Base-by-base conservation (phyloP, 2,888 invertebrate genomes). In the Allacma fusca region DNA sequence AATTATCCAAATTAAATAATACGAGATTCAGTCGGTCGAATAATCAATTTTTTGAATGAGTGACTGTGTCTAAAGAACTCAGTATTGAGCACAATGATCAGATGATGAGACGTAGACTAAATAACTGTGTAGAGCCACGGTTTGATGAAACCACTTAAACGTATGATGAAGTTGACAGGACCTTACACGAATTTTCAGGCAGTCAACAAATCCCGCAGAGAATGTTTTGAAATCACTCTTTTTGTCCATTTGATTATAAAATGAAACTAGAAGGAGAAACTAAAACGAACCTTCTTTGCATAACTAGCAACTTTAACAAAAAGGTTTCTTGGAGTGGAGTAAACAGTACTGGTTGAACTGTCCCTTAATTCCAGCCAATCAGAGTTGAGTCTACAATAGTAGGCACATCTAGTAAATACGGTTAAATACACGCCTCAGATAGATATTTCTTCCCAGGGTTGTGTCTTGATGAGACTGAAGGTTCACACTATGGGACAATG, bases 141-240 rank as follows among this genome's bases (percentile, higher is more conserved):
- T 95, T 88, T 94, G 94, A 88, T 95, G 95, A 87, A 95, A 89
- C 95, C 95, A 95, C 94, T 95, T 95, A 93, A 94, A 95, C 87
- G 95, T 95, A 89, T 94, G 94, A 89, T 95, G 94, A 88, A 94
- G 91, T 89, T 91, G 91, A 89, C 92, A 93, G 88, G 93, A 92
- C 89, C 94, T 93, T 91, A 91, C 91, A 89, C 94, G 92, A 89
- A 94, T 92, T 90, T 93, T 94, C 90, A 94, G 90, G 91, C 93
- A 93, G 88, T 93, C 93, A 77, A 81, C 81, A 77, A 81, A 82
- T 71, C 81, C 82, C 77, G 80, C 78, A 68, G 78, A 79, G 70
- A 78, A 77, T 70, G 73, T 59, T 73, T 57, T 70, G 43, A 44
- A 57, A 40, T 71, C 77, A 75, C 80, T 73, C 69, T 73, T 69